These are phyloP conservation scores for Trichopria drosophilae DNA, from an alignment of 2,888 invertebrate species.

Conservation along the genomic window DNA sequence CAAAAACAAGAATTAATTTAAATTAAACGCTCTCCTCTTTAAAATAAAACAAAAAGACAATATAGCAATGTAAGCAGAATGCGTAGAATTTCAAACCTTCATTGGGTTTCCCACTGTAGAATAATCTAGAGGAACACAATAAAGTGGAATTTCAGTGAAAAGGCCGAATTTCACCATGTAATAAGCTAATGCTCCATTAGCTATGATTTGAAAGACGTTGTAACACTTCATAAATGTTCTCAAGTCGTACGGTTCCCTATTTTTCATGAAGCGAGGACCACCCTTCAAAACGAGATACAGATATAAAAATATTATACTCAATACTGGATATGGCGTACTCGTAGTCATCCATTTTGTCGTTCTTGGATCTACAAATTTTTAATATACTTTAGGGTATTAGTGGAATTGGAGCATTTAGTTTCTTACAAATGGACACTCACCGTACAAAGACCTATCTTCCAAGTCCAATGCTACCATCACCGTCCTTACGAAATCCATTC, in stretches of 20 bases:
- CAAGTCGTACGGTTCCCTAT: constrained; percentile 69
- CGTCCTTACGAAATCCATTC: no score
- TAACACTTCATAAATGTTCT: constrained; percentile 71
- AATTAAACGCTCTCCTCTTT: no score
- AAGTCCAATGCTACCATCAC: no score
- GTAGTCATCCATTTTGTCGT: neutral
- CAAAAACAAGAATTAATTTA: no score
- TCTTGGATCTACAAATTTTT: neutral
- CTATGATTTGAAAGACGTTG: constrained; percentile 68
- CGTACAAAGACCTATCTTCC: no score
- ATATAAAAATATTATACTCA: constrained; percentile 50
- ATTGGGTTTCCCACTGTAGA: constrained; percentile 61
- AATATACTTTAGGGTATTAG: no score
- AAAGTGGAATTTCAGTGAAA: constrained; percentile 63
- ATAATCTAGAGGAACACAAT: constrained; percentile 72
- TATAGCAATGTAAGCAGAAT: no score
- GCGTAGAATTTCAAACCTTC: no score
- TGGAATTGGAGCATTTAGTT: no score
- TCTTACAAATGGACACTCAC: no score
- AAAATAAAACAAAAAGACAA: no score
- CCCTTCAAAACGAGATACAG: constrained; percentile 62
- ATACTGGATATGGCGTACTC: neutral
- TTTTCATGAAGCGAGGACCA: constrained; percentile 70
- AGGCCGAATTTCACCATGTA: constrained; percentile 63
- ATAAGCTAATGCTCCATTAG: constrained; percentile 25